These are phyloP conservation scores for Arion vulgaris DNA, from an alignment of 1,140 invertebrate species.

Conservation along the genomic window DNA sequence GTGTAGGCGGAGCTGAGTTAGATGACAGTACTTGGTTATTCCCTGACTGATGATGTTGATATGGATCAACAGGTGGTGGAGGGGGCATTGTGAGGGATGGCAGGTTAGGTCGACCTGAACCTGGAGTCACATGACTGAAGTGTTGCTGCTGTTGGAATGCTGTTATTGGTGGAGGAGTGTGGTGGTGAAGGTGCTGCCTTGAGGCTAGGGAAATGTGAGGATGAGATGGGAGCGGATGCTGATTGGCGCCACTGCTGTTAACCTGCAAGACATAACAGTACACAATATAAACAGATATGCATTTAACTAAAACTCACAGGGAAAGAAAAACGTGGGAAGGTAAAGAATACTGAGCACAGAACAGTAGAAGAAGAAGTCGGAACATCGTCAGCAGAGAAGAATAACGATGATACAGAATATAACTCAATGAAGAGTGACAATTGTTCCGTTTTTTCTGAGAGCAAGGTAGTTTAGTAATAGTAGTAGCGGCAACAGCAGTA, in stretches of 20 bases:
- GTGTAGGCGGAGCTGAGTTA: slow-evolving; percentile 21
- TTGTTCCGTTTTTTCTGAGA: too few relatives aligned
- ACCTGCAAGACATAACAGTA: slow-evolving; percentile 12
- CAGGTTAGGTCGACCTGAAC: background rate
- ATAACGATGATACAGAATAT: too few relatives aligned
- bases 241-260: background rate
- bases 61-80: slow-evolving; percentile 1
- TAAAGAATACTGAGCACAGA: too few relatives aligned
- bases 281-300: too few relatives aligned
- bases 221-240: background rate
- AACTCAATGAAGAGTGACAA: too few relatives aligned
- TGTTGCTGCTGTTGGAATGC: slow-evolving; percentile 30
- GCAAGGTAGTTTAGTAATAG: too few relatives aligned
- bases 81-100: background rate
- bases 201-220: slow-evolving; percentile 17
- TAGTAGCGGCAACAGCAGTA: too few relatives aligned
- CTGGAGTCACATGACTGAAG: background rate
- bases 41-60: background rate
- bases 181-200: background rate
- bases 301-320: too few relatives aligned
- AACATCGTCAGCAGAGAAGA: too few relatives aligned
- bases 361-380: too few relatives aligned
- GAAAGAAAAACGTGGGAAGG: too few relatives aligned
- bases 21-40: slow-evolving; percentile 22
- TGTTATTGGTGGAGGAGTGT: slow-evolving; percentile 9